A percentile compares a stretch with the other conserved stretches of the same genome.
Conservation (phyloP, 2,113 vertebrate genomes). For the Myocastor coypus region DNA sequence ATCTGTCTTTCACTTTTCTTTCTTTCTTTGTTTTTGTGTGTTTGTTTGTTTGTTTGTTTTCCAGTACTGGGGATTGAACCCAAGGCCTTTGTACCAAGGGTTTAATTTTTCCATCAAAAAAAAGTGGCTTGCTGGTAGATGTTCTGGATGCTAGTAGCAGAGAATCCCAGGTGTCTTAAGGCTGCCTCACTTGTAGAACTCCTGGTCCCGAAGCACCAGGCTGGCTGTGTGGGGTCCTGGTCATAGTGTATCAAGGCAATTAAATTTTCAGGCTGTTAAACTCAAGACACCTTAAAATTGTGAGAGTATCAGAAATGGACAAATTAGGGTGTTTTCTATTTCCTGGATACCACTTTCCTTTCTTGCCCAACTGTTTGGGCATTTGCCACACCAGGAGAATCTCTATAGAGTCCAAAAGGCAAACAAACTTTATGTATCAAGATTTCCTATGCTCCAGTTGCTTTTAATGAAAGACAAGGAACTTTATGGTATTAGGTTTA, state of each 20-base stretch:
- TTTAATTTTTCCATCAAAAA: neutral
- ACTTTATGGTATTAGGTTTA: neutral
- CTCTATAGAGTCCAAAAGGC: neutral
- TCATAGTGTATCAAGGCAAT: neutral
- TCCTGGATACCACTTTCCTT: neutral
- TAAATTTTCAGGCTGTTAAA: neutral
- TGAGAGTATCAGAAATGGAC: neutral
- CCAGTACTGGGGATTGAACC: neutral
- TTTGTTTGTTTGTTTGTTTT: neutral
- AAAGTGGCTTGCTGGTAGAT: neutral
- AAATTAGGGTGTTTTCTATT: neutral
- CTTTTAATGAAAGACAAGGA: neutral
- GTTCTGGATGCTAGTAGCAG: neutral
- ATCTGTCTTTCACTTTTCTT: neutral
- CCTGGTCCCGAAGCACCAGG: too few species aligned
- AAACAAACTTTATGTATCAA: neutral
- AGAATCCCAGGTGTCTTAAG: neutral
- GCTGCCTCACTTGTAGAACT: neutral
- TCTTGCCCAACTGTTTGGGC: neutral
- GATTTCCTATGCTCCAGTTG: neutral
- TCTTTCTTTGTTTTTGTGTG: neutral
- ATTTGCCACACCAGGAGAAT: neutral
- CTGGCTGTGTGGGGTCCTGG: neutral
- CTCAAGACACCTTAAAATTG: neutral
- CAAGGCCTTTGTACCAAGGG: neutral